Evolutionary conservation across 2,888 invertebrate genomes (phyloP), one percentile per base, ranked within the genome.

Genomic region (Antheraea yamamai): DNA sequence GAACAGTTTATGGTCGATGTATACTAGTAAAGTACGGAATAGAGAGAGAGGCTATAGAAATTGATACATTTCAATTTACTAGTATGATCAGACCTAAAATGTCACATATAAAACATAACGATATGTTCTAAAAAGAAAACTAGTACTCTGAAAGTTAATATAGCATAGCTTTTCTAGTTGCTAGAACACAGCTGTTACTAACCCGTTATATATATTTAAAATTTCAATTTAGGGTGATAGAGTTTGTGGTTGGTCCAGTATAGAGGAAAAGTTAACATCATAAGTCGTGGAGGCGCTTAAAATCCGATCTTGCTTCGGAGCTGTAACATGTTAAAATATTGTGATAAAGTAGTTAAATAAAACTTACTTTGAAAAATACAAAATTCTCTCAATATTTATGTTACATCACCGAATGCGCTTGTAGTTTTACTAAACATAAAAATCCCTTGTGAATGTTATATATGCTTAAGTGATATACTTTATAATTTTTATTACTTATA

Each of bases 211-310:
- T 61, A 61, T 58, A 47, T 74, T 58, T 75, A 68, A 39, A 78
- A 77, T 78, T 76, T 82, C 80, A 78, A 80, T 82, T 78, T 78
- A 81, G 81, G 85, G 79, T 78, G 78, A 58, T 87, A 82, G 83
- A 82, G 82, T 78, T 80, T 84, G 83, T 86, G 87, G 85, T 85
- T 86, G 87, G 87, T 86, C 87, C 87, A 87, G 84, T 85, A 82
- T 14, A 83, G 78, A 82, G 80, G 78, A 75, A 61, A 78, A 81
- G 81, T 79, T 78, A 26, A 79, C 78, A 78, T 79, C 81, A 80
- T 76, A 75, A 78, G 79, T 81, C 79, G 80, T 82, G 82, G 80
- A 80, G 80, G 81, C 81, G 83, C 78, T 79, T 77, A 78, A 79
- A 78, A 79, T 79, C 79, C 79, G 77, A 78, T 78, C 80, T 58